Evolutionary conservation across 2,797 vertebrate genomes (phyloP), one percentile per base, ranked within the genome.

Genomic region (Crocodylus rhombifer): DNA sequence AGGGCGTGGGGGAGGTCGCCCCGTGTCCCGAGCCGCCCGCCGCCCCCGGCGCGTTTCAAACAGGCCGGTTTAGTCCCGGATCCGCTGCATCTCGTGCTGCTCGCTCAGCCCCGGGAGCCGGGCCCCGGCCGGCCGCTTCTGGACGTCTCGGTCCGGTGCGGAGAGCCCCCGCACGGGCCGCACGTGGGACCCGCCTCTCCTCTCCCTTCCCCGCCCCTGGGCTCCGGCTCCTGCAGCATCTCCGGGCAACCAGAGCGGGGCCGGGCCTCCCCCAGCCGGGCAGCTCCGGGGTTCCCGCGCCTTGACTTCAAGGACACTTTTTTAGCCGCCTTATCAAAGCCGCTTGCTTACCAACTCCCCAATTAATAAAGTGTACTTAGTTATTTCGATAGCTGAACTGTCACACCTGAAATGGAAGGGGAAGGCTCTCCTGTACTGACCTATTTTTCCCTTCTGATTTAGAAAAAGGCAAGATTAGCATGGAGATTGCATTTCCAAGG

Each of bases 401-500:
- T 97, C 96, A 97, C 78, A 58, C 92, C 96, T 97, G 82, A 95
- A 96, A 93, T 81, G 91, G 86, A 95, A 96, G 94, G 93, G 92
- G 96, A 97, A 97, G 83, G 87, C 85, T 95, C 95, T 97, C 63
- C 89, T 93, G 97, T 86, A 74, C 95, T 97, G 97, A 97, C 96
- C 97, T 97, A 96, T 98, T 98, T 98, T 98, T 97, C 97, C 97
- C 97, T 97, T 97, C 97, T 96, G 97, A 97, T 98, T 98, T 97
- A 90, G 96, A 90, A 98, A 97, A 97, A 98, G 97, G 95, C 91
- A 30, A 97, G 97, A 98, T 98, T 98, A 98, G 97, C 97, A 98
- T 98, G 98, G 97, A 98, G 97, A 98, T 98, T 97, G 97, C 97
- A 94, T 98, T 98, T 97, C 96, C 97, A 98, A 98, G 98, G 98